Percentiles rank a stretch among this genome's conserved stretches.
phyloP scores from a whole-genome alignment of 1,140 invertebrate genomes.

The Drosophila pectinifera region DNA sequence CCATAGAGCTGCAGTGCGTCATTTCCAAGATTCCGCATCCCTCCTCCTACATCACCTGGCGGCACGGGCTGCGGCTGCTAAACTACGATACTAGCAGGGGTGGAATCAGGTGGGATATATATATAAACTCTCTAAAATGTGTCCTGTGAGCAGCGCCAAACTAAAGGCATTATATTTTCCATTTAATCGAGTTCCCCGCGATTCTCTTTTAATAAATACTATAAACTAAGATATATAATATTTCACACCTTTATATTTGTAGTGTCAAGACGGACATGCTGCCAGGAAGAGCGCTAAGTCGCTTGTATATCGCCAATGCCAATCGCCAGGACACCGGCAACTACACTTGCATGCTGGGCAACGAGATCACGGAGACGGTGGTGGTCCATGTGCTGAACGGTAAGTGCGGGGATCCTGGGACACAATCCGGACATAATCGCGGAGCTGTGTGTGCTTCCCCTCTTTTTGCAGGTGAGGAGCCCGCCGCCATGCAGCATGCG shows the following conservation, averaged over 20 bases:
- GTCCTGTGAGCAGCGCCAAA: too few relatives aligned
- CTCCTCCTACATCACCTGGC: slow-evolving; percentile 92
- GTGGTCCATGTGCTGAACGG: slow-evolving; percentile 94
- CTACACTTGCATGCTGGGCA: slow-evolving; percentile 92
- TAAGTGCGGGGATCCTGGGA: slow-evolving; percentile 84
- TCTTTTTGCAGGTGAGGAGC: slow-evolving; percentile 71
- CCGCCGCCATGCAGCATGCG: slow-evolving; percentile 84
- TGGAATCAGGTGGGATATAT: slow-evolving; percentile 90
- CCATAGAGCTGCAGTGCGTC: slow-evolving; percentile 93
- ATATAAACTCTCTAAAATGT: background rate
- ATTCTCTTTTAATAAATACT: too few relatives aligned
- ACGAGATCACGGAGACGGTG: slow-evolving; percentile 90
- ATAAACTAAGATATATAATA: too few relatives aligned
- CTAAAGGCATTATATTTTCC: too few relatives aligned
- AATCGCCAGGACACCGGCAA: slow-evolving; percentile 93
- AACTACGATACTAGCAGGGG: slow-evolving; percentile 94
- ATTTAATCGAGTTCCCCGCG: too few relatives aligned
- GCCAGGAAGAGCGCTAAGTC: slow-evolving; percentile 90
- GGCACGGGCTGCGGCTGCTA: slow-evolving; percentile 90
- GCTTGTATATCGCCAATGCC: slow-evolving; percentile 93
- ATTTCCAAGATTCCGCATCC: slow-evolving; percentile 92
- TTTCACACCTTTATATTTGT: too few relatives aligned
- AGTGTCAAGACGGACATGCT: slow-evolving; percentile 93
- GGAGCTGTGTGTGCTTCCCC: too few relatives aligned
- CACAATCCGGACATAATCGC: background rate